These are phyloP conservation scores for Blastobasis adustella DNA, from an alignment of 2,888 invertebrate genomes.

Conservation along the genomic window DNA sequence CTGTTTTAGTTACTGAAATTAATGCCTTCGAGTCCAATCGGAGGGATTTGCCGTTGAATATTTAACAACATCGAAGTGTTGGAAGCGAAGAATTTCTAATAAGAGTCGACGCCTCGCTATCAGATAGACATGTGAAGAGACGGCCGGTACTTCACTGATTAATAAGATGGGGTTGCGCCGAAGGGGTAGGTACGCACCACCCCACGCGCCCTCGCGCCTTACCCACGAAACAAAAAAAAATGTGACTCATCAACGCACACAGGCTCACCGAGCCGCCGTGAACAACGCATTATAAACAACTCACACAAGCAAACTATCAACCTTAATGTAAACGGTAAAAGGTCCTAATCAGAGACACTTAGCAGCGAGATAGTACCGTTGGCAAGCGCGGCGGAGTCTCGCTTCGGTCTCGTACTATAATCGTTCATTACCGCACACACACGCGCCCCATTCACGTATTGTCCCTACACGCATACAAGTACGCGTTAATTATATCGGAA, in stretches of 20 bases:
- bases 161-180: slow-evolving; percentile 72
- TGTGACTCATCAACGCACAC: slow-evolving; percentile 76
- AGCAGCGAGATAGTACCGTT: slow-evolving; percentile 37
- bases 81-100: slow-evolving; percentile 44
- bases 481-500: slow-evolving; percentile 73
- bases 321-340: slow-evolving; percentile 48
- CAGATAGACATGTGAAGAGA: slow-evolving; percentile 70
- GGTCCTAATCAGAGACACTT: slow-evolving; percentile 33
- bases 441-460: slow-evolving; percentile 54
- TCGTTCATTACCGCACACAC: slow-evolving; percentile 73
- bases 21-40: no score
- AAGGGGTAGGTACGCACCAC: slow-evolving; percentile 65
- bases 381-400: slow-evolving; percentile 56
- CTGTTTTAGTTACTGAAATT: no score
- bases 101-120: slow-evolving; percentile 51
- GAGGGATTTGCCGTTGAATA: no score
- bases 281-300: slow-evolving; percentile 38
- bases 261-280: slow-evolving; percentile 43
- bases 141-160: slow-evolving; percentile 73
- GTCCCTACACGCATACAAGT: slow-evolving; percentile 61
- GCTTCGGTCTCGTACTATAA: slow-evolving; percentile 36
- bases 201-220: slow-evolving; percentile 68
- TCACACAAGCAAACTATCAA: slow-evolving; percentile 43
- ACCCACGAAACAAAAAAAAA: slow-evolving; percentile 76
- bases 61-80: not conserved